phyloP scores from a whole-genome alignment of 2,113 vertebrate genomes.

The Gobius niger region DNA sequence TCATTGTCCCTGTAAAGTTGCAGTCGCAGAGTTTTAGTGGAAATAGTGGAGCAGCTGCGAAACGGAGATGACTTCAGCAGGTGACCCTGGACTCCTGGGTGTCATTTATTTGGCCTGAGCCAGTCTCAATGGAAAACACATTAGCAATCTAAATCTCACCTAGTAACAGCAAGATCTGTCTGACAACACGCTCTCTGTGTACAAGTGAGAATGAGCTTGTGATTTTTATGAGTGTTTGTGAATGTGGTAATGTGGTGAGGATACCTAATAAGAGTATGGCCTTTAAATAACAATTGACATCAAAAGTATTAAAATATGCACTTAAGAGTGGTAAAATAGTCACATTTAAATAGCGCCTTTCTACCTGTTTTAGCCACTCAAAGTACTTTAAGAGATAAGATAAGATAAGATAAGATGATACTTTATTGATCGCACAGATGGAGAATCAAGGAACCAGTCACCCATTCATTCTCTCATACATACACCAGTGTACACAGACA shows the following conservation, averaged over 20 bases:
- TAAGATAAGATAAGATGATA: no score
- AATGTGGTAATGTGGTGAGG: neutral
- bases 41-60: constrained; percentile 48
- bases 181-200: constrained; percentile 25
- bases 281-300: neutral
- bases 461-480: no score
- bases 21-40: constrained; percentile 32
- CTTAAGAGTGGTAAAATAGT: no score
- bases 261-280: neutral
- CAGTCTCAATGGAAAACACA: constrained; percentile 54
- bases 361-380: no score
- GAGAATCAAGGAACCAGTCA: no score
- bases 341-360: no score
- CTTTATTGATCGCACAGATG: no score
- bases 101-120: constrained; percentile 42
- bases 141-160: constrained; percentile 33
- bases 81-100: constrained; percentile 41
- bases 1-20: neutral
- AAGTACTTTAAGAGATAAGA: no score
- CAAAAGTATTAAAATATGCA: neutral
- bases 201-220: constrained; percentile 12
- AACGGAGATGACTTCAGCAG: constrained; percentile 62
- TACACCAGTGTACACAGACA: no score
- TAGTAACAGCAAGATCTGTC: constrained; percentile 19
- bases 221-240: neutral